Evolutionary conservation across 2,888 invertebrate species (phyloP).

Genomic region (Rotaria magnacalcarata): DNA sequence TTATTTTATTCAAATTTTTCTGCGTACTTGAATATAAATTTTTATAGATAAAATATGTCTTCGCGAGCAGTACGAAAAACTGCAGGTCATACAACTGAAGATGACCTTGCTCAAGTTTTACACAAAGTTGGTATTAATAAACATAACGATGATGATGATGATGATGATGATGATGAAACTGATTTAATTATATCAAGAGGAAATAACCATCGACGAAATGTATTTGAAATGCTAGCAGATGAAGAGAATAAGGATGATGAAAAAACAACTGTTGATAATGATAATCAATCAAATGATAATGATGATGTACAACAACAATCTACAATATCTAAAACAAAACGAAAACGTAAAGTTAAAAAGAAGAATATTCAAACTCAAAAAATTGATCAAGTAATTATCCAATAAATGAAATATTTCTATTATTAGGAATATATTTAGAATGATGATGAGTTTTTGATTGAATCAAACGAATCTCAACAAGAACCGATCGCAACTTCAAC

Average conservation of each 20-base stretch:
- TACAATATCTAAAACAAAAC: background rate
- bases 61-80: background rate
- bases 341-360: conserved; percentile 14
- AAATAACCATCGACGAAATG: background rate
- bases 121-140: conserved; percentile 6
- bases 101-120: background rate
- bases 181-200: background rate
- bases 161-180: background rate
- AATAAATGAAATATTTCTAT: background rate
- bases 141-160: background rate
- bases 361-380: background rate
- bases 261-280: background rate
- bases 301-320: background rate
- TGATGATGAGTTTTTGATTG: conserved; percentile 1
- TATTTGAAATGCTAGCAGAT: background rate
- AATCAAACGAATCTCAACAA: background rate
- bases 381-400: background rate
- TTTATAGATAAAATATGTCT: background rate
- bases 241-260: background rate
- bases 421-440: background rate
- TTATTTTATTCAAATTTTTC: no score
- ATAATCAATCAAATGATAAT: background rate
- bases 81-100: background rate
- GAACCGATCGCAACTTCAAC: background rate
- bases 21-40: background rate